Base-by-base conservation (phyloP, 2,797 vertebrate genomes). In the Calcarius lapponicus region DNA sequence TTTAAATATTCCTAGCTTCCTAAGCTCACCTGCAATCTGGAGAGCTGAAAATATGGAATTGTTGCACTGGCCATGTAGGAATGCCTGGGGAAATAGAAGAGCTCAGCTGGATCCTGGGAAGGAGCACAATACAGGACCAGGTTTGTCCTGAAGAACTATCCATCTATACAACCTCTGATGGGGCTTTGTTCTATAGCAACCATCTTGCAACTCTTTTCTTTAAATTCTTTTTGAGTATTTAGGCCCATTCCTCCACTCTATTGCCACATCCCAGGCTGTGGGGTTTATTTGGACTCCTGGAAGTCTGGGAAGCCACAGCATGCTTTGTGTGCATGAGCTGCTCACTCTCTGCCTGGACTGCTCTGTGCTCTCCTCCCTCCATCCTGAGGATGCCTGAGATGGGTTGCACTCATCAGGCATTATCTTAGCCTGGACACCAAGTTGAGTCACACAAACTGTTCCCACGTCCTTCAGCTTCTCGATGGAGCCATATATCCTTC, bases 401-500 rank as follows among this genome's bases (percentile, higher is more conserved):
- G 17, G 47, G 4, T 65, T 60, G 45, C 7, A 26, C 28, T 64
- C 56, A 31, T 36, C 36, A 54, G 64, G 29, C 21, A 18, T 51
- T 43, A 34, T 13, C 51, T 57, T 6, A 58, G 38, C 57, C 48
- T 57, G 62, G 47, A 19, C 48, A 53, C 8, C 28, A 5, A 8
- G 5, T 10, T 60, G 16, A 57, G 51, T 21, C 47, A 51, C 56
- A 61, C 3, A 45, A 53, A 54, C 8, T 28, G 24, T 74, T 70
- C 57, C 40, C 15, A 5, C 11, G 43, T 61, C 47, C 51, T 73
- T 79, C 66, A 79, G 34, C 18, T 82, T 54, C 53, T 67, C 0
- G 0, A 3, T 38, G 57, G 53, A 71, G n/a, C 42, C 26, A 6
- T 25, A 17, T 7, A 47, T 8, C 26, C 53, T 25, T 54, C 1